Base-by-base conservation (phyloP, 2,888 invertebrate species). In the Schizotus pectinicornis region DNA sequence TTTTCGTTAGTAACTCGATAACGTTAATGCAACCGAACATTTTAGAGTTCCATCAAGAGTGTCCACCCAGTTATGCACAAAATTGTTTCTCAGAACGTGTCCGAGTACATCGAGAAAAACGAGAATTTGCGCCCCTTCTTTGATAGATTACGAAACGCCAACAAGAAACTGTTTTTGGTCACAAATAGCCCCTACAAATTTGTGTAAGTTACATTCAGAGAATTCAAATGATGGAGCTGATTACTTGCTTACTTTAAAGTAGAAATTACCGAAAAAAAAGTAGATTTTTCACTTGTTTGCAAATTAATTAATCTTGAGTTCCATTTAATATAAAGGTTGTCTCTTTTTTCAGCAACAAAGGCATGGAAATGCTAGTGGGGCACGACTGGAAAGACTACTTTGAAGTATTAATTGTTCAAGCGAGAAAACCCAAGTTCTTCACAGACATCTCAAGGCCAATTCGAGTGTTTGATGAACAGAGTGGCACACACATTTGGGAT, bases 181-280 rank as follows among this genome's bases (percentile, higher is more conserved):
- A 98, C 98, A 7, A 98, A 98, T 77, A 97, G 97, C 77, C 97
- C 97, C 0, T 97, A 89, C 77, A 90, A 91, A 72, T 98, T 98
- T 84, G 96, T 75, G 74, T 75, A 68, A 72, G 73, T 69, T 45
- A 5, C n/a, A n/a, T 50, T 31, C 22, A 49, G 8, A 31, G n/a
- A n/a, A n/a, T n/a, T n/a, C n/a, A n/a, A n/a, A n/a, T n/a, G n/a
- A n/a, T n/a, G n/a, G n/a, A n/a, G n/a, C n/a, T n/a, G n/a, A n/a
- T n/a, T n/a, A n/a, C n/a, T n/a, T n/a, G n/a, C n/a, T 42, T 59
- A 66, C 64, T 63, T 46, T 11, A 33, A 33, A 8, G 6, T 6
- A 33, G 11, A 5, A 30, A 13, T 31, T 22, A 30, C 31, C 1
- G 13, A 32, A n/a, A n/a, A n/a, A n/a, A n/a, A n/a, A n/a, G n/a